phyloP scores from a whole-genome alignment of 2,888 invertebrate species.

The Standfussiana lucernea region DNA sequence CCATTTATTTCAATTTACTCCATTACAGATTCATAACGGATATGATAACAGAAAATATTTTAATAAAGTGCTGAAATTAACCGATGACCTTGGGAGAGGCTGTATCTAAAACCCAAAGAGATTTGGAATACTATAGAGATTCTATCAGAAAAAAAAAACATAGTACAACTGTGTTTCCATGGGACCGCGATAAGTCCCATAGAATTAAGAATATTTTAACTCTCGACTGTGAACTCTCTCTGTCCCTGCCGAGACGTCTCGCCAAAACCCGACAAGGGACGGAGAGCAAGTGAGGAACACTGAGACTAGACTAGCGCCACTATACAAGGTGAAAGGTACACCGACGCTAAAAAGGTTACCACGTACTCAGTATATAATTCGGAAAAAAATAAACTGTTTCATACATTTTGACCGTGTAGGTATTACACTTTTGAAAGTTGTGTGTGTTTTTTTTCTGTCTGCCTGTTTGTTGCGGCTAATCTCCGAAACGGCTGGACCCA shows the following conservation, averaged over 20 bases:
- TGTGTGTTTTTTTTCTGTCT: no score
- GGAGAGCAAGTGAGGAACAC: neutral
- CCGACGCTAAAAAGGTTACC: no score
- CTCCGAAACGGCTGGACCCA: no score
- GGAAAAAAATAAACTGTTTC: no score
- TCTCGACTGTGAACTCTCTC: no score
- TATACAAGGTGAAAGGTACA: no score
- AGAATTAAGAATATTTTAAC: neutral
- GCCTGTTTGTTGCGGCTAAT: no score
- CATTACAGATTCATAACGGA: constrained; percentile 41
- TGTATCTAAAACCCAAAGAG: neutral
- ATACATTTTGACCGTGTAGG: no score
- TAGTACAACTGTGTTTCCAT: neutral
- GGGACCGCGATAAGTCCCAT: neutral
- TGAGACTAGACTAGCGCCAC: neutral
- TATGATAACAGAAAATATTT: constrained; percentile 31
- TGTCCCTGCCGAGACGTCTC: neutral
- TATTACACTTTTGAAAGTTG: no score
- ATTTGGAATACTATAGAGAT: neutral
- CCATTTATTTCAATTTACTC: constrained; percentile 49
- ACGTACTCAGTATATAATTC: no score
- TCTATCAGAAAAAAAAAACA: accelerated
- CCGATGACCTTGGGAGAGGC: neutral
- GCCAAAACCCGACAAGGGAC: neutral
- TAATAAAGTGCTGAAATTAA: constrained; percentile 1